Percentiles rank a stretch among this genome's conserved stretches.
These are phyloP conservation scores for Abramis brama DNA, from an alignment of 2,113 vertebrate genomes.

Conservation along the genomic window DNA sequence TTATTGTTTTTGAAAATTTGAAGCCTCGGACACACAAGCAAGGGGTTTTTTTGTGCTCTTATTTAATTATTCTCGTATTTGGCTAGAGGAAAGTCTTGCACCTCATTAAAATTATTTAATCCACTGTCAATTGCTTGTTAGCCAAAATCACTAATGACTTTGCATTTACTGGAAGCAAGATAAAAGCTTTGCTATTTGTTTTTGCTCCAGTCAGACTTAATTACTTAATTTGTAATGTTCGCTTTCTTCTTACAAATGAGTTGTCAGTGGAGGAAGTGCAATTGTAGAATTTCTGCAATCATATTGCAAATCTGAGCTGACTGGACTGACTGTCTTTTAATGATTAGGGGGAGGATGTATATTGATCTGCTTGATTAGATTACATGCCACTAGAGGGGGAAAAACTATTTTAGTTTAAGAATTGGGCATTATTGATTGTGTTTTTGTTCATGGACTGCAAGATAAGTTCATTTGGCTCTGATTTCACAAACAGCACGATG, in stretches of 20 bases:
- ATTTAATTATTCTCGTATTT: conserved; percentile 36
- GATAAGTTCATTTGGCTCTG: not conserved
- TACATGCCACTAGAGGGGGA: conserved; percentile 7
- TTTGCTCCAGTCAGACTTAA: conserved; percentile 28
- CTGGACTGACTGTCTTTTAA: conserved; percentile 26
- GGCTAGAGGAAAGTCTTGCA: conserved; percentile 22
- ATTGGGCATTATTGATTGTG: conserved; percentile 13
- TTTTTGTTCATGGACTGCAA: conserved; percentile 13
- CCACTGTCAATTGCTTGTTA: conserved; percentile 36
- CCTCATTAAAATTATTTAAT: conserved; percentile 45
- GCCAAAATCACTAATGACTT: conserved; percentile 43
- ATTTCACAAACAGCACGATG: not conserved
- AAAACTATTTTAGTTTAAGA: conserved; percentile 17
- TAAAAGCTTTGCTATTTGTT: conserved; percentile 40
- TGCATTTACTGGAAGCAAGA: conserved; percentile 37
- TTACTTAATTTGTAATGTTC: conserved; percentile 28
- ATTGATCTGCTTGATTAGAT: conserved; percentile 34
- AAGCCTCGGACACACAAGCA: not conserved
- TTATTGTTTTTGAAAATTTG: not conserved
- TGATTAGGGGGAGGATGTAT: conserved; percentile 14
- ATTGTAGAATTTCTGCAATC: conserved; percentile 16
- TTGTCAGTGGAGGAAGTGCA: conserved; percentile 16
- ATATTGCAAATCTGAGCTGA: conserved; percentile 17
- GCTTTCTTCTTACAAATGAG: conserved; percentile 35
- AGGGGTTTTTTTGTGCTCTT: not conserved